Conservation (phyloP, 2,113 vertebrate species). For the Antigone vipio region DNA sequence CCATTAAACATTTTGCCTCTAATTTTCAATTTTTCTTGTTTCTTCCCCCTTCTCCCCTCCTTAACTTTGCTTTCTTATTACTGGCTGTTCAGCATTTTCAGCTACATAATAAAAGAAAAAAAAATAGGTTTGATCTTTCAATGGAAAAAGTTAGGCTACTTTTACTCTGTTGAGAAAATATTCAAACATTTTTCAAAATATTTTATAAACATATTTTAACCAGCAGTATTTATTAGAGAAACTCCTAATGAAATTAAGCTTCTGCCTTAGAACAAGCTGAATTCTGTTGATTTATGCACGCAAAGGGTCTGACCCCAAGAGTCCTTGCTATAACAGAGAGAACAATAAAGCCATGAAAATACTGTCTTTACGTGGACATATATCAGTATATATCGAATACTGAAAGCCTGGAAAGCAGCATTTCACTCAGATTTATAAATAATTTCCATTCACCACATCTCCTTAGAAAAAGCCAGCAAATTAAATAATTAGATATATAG, state of each 20-base stretch:
- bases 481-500: conserved; percentile 45
- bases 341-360: background rate
- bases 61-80: background rate
- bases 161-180: background rate
- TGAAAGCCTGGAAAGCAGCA: background rate
- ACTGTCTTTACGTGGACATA: background rate
- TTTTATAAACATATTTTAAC: background rate
- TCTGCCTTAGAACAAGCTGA: background rate
- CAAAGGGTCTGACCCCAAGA: background rate
- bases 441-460: background rate
- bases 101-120: too few relatives aligned
- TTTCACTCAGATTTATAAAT: background rate
- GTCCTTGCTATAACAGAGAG: background rate
- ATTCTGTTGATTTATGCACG: background rate
- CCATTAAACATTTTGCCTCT: background rate
- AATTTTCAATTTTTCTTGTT: background rate
- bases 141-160: background rate
- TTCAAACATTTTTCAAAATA: background rate
- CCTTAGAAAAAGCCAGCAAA: conserved; percentile 13
- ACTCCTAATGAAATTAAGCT: background rate
- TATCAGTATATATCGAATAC: background rate
- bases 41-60: rapidly evolving
- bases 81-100: background rate
- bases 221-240: background rate
- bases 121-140: background rate